phyloP scores from a whole-genome alignment of 2,888 invertebrate species.

The Mimumesa dahlbomi region DNA sequence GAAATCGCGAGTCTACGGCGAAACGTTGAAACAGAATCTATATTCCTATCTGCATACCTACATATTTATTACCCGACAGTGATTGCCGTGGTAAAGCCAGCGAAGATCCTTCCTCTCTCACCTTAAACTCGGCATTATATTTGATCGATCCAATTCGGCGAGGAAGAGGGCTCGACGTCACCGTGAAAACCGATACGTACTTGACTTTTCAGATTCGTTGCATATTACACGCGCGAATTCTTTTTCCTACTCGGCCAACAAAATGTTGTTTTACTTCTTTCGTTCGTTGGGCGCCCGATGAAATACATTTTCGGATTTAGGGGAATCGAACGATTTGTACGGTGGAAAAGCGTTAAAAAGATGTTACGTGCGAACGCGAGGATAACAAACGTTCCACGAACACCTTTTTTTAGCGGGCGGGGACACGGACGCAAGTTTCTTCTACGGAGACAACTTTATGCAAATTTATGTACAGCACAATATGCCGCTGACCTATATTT shows the following conservation, averaged over 20 bases:
- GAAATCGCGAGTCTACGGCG: not conserved
- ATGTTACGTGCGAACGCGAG: not conserved
- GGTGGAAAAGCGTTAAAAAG: no score
- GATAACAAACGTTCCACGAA: not conserved
- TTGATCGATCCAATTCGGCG: not conserved
- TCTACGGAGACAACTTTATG: conserved; percentile 45
- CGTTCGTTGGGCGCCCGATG: no score
- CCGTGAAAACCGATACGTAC: not conserved
- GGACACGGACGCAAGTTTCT: not conserved
- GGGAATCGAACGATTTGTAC: no score
- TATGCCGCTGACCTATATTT: conserved; percentile 64
- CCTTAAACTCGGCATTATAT: no score
- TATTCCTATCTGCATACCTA: conserved; percentile 8
- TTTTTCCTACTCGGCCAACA: no score
- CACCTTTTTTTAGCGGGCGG: not conserved
- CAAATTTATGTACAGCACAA: conserved; percentile 54
- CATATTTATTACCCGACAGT: conserved; percentile 19
- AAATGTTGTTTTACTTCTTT: no score
- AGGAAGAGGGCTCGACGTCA: not conserved
- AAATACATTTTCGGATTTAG: not conserved
- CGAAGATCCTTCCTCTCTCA: no score
- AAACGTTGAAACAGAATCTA: conserved; percentile 17
- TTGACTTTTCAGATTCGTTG: no score
- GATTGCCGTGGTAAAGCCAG: no score
- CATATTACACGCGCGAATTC: no score